Base-by-base conservation (phyloP, 2,113 vertebrate genomes). In the Aepyceros melampus region DNA sequence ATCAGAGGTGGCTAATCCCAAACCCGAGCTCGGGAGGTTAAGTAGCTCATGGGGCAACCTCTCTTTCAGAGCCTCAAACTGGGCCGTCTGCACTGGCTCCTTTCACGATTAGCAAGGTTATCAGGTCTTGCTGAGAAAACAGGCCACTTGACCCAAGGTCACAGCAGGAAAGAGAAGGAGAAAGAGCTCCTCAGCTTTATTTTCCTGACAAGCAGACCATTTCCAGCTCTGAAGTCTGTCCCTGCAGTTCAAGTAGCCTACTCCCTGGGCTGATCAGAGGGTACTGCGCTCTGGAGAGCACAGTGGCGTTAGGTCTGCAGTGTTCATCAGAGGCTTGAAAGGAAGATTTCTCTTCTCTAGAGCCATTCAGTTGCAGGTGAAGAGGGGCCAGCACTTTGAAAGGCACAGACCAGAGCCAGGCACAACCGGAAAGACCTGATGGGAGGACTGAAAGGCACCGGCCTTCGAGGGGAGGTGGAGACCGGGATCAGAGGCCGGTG, bases 71-170 rank as follows among this genome's bases (percentile, higher is more conserved):
- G 5, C 56, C 53, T 91, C 62, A 87, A 87, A 81, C 25, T 19
- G 71, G 53, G 91, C 64, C 0, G 8, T 16, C 36, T 31, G 45
- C 6, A 45, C 43, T 4, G 2, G 45, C 79, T 95, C 87, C 49
- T 85, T 96, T 93, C 43, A 74, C 56, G 5, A 95, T 87, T 51
- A 82, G 43, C 40, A 78, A 83, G 85, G 88, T 90, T 87, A 53
- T 47, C 36, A 25, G 93, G 96, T 49, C 93, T 76, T 88, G 95
- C 56, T 94, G 87, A 90, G 93, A 92, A 85, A 97, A 89, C 14
- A n/a, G 58, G 45, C 56, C 81, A 95, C 67, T 74, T 96, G 95
- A 97, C 81, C 92, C 84, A n/a, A 64, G 76, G 82, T 62, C 92
- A 91, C 93, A 96, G 89, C 93, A 96, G 93, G 95, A 87, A 74